phyloP scores from a whole-genome alignment of 2,113 vertebrate genomes.

The Lanius collurio region DNA sequence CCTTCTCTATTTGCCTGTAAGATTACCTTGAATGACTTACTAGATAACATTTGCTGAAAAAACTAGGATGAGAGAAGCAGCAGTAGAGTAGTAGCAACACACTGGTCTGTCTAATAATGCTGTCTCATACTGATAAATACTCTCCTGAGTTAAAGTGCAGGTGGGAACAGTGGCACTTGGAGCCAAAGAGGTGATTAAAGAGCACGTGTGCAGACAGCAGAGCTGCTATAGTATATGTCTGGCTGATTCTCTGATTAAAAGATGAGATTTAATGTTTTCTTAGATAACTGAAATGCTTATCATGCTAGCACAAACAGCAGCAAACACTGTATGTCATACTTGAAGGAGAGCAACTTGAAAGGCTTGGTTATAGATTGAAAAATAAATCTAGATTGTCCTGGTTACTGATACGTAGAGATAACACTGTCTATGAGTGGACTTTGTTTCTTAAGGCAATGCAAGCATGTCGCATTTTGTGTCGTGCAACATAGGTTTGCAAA shows the following conservation, averaged over 20 bases:
- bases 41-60: background rate
- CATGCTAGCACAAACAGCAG: background rate
- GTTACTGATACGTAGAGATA: slow-evolving; percentile 30
- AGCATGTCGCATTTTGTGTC: background rate
- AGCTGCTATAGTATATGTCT: background rate
- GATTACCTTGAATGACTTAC: background rate
- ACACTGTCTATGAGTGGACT: background rate
- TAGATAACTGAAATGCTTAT: slow-evolving; percentile 32
- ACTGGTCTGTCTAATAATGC: background rate
- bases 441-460: background rate
- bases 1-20: background rate
- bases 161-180: background rate
- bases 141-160: background rate
- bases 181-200: background rate
- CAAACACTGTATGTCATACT: background rate
- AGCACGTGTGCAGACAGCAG: background rate
- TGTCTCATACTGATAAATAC: background rate
- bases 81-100: background rate
- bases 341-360: slow-evolving; percentile 34
- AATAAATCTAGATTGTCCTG: slow-evolving; percentile 42
- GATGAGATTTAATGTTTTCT: slow-evolving; percentile 8
- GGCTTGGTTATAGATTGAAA: slow-evolving; percentile 33
- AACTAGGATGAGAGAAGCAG: background rate
- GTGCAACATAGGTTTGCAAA: background rate
- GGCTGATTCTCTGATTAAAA: slow-evolving; percentile 34